Conservation (phyloP, 2,888 invertebrate genomes). For the Euclidia mi region DNA sequence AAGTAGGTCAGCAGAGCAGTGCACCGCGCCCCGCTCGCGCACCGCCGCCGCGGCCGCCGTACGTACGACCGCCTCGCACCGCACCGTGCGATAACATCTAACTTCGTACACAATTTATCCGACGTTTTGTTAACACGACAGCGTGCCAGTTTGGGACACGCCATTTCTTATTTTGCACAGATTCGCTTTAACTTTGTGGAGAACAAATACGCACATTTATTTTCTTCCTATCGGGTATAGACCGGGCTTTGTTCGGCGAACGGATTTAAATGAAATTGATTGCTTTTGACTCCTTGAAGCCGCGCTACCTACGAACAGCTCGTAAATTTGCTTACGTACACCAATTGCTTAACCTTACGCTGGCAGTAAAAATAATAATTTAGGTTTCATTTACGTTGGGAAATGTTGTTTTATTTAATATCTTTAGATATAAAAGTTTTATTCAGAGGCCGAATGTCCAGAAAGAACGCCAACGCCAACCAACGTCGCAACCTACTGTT, state of each 20-base stretch:
- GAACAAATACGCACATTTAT: slow-evolving; percentile 13
- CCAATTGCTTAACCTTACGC: too few species aligned
- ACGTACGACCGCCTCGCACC: slow-evolving; percentile 18
- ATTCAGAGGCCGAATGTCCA: too few species aligned
- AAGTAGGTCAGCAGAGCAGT: slow-evolving; percentile 80
- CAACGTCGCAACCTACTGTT: too few species aligned
- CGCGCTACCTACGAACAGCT: too few species aligned
- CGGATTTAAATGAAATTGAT: slow-evolving; percentile 11
- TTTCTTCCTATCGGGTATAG: slow-evolving; percentile 19
- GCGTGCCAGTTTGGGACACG: slow-evolving; percentile 7
- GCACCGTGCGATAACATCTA: slow-evolving; percentile 24
- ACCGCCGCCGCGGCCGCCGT: slow-evolving; percentile 37
- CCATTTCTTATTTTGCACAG: slow-evolving; percentile 21
- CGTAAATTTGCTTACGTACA: too few species aligned
- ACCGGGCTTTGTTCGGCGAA: slow-evolving; percentile 12
- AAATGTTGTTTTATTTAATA: too few species aligned
- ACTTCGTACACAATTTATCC: slow-evolving; percentile 20
- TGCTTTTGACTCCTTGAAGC: slow-evolving; percentile 15
- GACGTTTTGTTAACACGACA: slow-evolving; percentile 13
- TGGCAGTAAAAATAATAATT: too few species aligned
- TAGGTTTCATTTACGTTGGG: too few species aligned
- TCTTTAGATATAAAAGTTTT: too few species aligned
- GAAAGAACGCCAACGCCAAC: too few species aligned
- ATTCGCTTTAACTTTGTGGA: slow-evolving; percentile 20
- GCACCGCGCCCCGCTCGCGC: slow-evolving; percentile 61